Percentiles rank a stretch among this genome's conserved stretches.
These are phyloP conservation scores for Atta cephalotes DNA, from an alignment of 1,140 invertebrate species.

Conservation along the genomic window DNA sequence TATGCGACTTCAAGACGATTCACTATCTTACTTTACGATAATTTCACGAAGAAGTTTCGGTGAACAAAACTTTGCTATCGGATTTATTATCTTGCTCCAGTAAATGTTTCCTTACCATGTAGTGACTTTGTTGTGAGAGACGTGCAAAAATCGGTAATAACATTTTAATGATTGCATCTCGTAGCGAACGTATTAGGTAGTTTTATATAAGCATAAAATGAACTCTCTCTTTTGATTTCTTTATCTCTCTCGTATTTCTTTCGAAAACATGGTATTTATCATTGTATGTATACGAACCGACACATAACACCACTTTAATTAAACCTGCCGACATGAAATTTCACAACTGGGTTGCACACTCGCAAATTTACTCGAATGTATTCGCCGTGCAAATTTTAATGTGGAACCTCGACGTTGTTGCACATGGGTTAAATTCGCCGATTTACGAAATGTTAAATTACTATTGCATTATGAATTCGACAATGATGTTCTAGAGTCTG, in stretches of 20 bases:
- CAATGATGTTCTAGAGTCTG: not conserved
- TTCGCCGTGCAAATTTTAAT: conserved; percentile 46
- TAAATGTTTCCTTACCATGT: not conserved
- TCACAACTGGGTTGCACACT: conserved; percentile 46
- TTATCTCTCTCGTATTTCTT: conserved; percentile 23
- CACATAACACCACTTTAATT: conserved; percentile 46
- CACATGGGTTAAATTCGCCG: not conserved
- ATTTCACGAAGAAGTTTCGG: conserved; percentile 35
- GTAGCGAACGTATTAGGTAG: not conserved
- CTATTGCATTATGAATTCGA: conserved; percentile 25
- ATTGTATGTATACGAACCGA: not conserved
- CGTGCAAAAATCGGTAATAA: conserved; percentile 33
- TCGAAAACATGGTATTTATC: conserved; percentile 30
- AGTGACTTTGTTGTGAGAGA: not conserved
- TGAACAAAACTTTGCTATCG: conserved; percentile 50
- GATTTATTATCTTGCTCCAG: conserved; percentile 23
- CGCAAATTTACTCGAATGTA: conserved; percentile 42
- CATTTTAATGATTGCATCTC: conserved; percentile 22
- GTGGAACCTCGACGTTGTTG: not conserved
- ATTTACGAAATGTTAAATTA: conserved; percentile 49
- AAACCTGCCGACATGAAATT: conserved; percentile 46
- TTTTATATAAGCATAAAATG: conserved; percentile 26
- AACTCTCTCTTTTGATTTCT: not conserved
- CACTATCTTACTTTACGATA: conserved; percentile 30
- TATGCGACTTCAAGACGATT: conserved; percentile 1